Base-by-base conservation (phyloP, 1,140 invertebrate genomes). In the Macrotrachela quadricornifera region DNA sequence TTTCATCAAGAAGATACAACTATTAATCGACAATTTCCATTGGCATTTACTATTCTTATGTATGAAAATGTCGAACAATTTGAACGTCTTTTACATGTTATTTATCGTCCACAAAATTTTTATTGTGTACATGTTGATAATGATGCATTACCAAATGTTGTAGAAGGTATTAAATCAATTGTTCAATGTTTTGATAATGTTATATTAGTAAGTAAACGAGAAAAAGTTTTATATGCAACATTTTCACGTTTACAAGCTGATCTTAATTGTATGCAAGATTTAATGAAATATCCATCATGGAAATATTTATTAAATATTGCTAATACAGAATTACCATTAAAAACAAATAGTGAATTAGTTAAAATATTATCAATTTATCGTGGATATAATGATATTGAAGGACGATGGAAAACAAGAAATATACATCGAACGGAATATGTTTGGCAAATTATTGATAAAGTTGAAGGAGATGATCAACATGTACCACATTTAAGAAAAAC, bases 251-350 rank as follows among this genome's bases (percentile, higher is more conserved):
- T 63, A 13, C 46, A 57, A 21, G 63, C 63, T 1, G 63, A 64
- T 46, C 44, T 65, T 1, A 62, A 60, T 45, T 64, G 63, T 52
- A 58, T 67, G 61, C 30, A 49, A 38, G 63, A 64, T 40, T 51
- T 62, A 9, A 14, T 58, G 1, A 45, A 43, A 30, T 30, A 30
- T 30, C 21, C 21, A 30, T 30, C 21, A 30, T 67, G 64, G 65
- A 62, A 61, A 55, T 67, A 64, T 53, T 58, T 62, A 37, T 57
- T 62, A 2, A 67, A 67, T 51, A 47, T 66, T 39, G 63, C 64
- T 0, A 63, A 62, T 1, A 64, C 64, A 54, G 65, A 67, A 55
- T 64, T 64, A 56, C 65, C 65, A 16, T 49, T 56, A 1, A 48
- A 54, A 11, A 57, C 42, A 11, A 46, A 49, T 17, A 41, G 55